Evolutionary conservation across 2,797 vertebrate species (phyloP), one percentile per base, ranked within the genome.

Genomic region (Dipus sagitta): DNA sequence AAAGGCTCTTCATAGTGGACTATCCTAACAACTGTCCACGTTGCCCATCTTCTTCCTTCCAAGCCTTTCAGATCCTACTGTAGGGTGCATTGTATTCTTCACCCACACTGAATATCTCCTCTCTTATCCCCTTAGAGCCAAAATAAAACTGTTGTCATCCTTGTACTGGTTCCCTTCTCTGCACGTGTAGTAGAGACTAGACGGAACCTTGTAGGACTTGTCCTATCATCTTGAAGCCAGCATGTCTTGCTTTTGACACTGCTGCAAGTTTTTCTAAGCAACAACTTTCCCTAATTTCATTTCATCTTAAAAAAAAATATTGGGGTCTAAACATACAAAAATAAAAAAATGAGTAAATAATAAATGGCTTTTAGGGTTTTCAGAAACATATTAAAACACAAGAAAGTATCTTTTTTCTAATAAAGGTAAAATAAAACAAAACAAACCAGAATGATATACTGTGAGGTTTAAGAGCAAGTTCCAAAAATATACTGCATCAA

Each of bases 401-500:
- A 76, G 71, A 70, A 79, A 86, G 23, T 77, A 72, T 79, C 6
- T 20, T 89, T 91, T 83, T 60, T 90, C 23, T 94, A 82, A 9
- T 47, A 95, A 92, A 76, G 32, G 12, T 76, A 62, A 81, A 93
- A 79, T 32, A 91, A 94, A 90, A 75, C 34, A 84, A 89, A 85
- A 86, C 67, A 87, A 88, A 90, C 34, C 24, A 85, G 52, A 93
- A 86, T 93, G 54, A 76, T 62, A 74, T 24, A 87, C 89, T 84
- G 60, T n/a, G 34, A 81, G 82, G 30, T 90, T 68, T 90, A 89
- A 86, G 42, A 70, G 70, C 92, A 80, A 86, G 62, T 92, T 95
- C 60, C 68, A 64, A 94, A 95, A 96, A 85, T 92, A 90, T 96
- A 91, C 70, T 74, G 3, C 54, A 86, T 91, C 26, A 92, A 91